Evolutionary conservation across 2,888 invertebrate species (phyloP).

Genomic region (Tenthredo mesomela): DNA sequence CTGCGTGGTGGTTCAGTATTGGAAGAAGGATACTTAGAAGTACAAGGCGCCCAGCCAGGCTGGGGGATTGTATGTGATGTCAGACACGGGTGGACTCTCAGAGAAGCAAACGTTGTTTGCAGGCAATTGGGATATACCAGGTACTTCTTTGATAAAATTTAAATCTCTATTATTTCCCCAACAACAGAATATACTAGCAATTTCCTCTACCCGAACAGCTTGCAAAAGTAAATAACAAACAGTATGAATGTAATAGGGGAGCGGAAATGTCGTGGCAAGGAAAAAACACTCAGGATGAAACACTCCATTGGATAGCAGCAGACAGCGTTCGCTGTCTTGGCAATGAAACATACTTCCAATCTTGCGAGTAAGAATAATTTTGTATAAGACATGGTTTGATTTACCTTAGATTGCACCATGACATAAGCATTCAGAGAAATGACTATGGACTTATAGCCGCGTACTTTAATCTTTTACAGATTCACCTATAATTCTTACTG

Average conservation of each 20-base stretch:
- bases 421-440: neutral
- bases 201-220: neutral
- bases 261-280: constrained; percentile 79
- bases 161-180: neutral
- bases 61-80: constrained; percentile 80
- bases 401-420: neutral
- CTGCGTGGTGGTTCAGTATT: constrained; percentile 77
- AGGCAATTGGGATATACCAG: constrained; percentile 78
- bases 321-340: constrained; percentile 75
- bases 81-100: constrained; percentile 77
- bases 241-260: constrained; percentile 71
- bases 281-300: constrained; percentile 67
- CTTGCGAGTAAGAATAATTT: constrained; percentile 69
- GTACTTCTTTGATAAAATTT: constrained; percentile 65
- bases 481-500: constrained; percentile 72
- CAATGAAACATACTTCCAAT: constrained; percentile 76
- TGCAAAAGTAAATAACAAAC: neutral
- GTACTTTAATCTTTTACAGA: constrained; percentile 59
- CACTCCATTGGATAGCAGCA: constrained; percentile 74
- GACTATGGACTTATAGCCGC: neutral
- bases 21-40: constrained; percentile 78
- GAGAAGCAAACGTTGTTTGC: constrained; percentile 79
- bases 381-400: neutral
- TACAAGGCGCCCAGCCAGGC: constrained; percentile 73
- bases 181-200: neutral